Evolutionary conservation across 2,113 vertebrate genomes (phyloP), one percentile per base, ranked within the genome.

Genomic region (Indicator indicator): DNA sequence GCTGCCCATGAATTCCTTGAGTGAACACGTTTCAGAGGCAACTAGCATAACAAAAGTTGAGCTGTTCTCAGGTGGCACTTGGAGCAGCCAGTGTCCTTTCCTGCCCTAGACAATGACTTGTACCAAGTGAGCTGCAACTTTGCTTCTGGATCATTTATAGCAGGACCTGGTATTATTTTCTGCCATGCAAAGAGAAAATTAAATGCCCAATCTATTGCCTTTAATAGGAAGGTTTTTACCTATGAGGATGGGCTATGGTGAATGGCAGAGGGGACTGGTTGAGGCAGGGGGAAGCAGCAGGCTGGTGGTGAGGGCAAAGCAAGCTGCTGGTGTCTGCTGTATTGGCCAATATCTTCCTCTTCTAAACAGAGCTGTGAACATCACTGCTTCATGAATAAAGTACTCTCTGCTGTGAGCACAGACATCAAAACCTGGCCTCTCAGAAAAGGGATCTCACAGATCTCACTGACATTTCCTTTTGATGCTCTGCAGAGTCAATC

Each of bases 291-390:
- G 24, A 42, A 46, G 1, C 38, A 18, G 46, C 56, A 46, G 32
- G 4, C 1, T 1, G 72, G 28, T 23, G 63, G 86, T 59, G 58
- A 40, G 14, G 11, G 28, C 0, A 7, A 38, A 59, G 32, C 1
- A 5, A 94, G 6, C 12, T 5, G 6, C 12, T 5, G 1, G 12
- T 33, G 58, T 16, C 58, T 58, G 48, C 32, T 46, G 12, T 24
- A 24, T 33, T 3, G 2, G 5, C 12, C 0, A 1, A 19, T 14
- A 19, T 56, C 38, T 71, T 38, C 23, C 46, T 40, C 28, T 28
- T 13, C 50, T 83, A 44, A 54, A 65, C 18, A n/a, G 8, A 67
- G 64, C 71, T 33, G 52, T 44, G 26, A 54, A 6, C 28, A 14
- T 83, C 40, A 2, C 42, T 55, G 67, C 73, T 63, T 56, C 67